phyloP scores from a whole-genome alignment of 2,797 vertebrate species.

The Gallirallus australis region DNA sequence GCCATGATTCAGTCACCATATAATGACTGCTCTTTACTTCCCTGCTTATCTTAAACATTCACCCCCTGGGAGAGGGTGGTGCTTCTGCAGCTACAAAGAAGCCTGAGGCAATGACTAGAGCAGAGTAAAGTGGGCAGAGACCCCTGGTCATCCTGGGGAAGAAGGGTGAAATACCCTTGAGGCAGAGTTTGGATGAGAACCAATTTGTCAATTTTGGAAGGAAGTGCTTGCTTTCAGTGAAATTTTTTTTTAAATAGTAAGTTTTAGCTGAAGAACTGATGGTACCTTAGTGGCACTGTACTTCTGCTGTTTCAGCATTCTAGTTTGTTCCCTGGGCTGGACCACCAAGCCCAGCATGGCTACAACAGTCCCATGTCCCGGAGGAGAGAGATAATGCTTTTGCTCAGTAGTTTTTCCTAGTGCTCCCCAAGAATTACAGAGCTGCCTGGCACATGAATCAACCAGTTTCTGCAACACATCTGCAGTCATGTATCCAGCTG shows the following conservation, averaged over 20 bases:
- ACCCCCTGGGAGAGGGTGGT: background rate
- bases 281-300: background rate
- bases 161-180: background rate
- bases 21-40: conserved; percentile 12
- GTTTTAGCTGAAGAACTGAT: background rate
- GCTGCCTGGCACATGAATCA: background rate
- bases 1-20: background rate
- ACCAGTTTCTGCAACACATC: background rate
- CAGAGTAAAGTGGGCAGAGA: background rate
- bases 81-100: background rate
- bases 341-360: background rate
- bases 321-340: background rate
- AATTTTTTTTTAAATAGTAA: background rate
- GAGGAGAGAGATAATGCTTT: background rate
- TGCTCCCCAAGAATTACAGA: background rate
- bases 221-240: background rate
- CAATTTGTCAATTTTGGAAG: background rate
- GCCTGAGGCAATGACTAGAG: background rate
- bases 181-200: background rate
- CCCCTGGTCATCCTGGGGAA: background rate
- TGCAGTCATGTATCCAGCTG: conserved; percentile 28
- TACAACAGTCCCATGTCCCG: background rate
- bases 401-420: background rate
- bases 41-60: background rate
- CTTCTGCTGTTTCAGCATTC: background rate